Evolutionary conservation across 2,888 invertebrate genomes (phyloP).

Genomic region (Acanthosepion lycidas): DNA sequence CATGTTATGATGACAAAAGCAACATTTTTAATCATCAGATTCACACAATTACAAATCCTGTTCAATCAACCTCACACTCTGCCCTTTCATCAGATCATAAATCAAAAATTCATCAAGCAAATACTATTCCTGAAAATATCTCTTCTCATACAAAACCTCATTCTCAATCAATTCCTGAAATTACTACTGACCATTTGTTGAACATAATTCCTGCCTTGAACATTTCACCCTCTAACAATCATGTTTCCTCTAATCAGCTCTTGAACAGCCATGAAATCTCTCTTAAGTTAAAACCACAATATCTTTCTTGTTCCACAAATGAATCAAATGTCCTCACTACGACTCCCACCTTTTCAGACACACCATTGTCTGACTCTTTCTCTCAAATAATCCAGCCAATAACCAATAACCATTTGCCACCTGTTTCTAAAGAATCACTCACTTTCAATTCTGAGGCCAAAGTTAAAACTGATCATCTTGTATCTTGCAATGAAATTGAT

Average conservation of each 20-base stretch:
- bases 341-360: background rate
- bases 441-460: background rate
- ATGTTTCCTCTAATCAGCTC: background rate
- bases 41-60: background rate
- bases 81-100: background rate
- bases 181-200: background rate
- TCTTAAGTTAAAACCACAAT: background rate
- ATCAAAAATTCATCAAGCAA: background rate
- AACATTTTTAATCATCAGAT: background rate
- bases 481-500: background rate
- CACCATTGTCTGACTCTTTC: background rate
- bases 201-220: background rate
- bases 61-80: background rate
- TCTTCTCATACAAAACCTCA: background rate
- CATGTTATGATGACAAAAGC: background rate
- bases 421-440: background rate
- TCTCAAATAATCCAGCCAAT: background rate
- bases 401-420: background rate
- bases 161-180: slow-evolving; percentile 6
- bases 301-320: background rate
- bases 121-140: background rate
- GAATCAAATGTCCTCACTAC: background rate
- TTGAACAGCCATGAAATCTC: background rate
- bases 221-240: background rate
- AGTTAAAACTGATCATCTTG: background rate